Evolutionary conservation across 2,888 invertebrate species (phyloP).

Genomic region (Dastarcus helophoroides): DNA sequence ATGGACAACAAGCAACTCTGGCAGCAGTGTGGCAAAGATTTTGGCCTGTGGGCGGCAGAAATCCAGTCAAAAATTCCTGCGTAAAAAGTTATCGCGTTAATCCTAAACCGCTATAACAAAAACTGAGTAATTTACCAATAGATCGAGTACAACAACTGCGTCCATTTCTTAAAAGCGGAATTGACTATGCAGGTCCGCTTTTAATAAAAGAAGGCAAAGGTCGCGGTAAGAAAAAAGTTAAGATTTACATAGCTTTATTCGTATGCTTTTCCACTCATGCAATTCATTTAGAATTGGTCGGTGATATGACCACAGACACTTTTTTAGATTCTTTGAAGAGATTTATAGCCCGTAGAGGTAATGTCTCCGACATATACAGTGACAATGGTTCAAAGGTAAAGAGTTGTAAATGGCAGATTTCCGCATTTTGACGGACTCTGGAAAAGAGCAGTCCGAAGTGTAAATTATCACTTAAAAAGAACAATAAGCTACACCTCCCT

Average conservation of each 20-base stretch:
- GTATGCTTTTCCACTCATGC: constrained; percentile 2
- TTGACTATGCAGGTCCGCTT: constrained; percentile 7
- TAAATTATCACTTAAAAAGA: too few species aligned
- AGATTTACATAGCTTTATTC: neutral
- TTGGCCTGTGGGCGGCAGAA: constrained; percentile 11
- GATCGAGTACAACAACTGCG: neutral
- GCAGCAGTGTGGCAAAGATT: constrained; percentile 11
- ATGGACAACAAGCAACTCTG: constrained; percentile 19
- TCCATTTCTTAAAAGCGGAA: constrained; percentile 6
- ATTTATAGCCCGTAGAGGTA: constrained; percentile 4
- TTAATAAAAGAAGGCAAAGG: neutral
- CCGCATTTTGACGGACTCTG: too few species aligned
- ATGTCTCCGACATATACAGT: neutral
- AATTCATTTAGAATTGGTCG: constrained; percentile 4
- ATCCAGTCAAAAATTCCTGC: constrained; percentile 9
- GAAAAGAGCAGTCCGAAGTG: too few species aligned
- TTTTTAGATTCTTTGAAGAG: constrained; percentile 4
- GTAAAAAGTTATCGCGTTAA: constrained; percentile 4
- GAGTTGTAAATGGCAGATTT: constrained; percentile 1
- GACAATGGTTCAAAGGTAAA: constrained; percentile 4
- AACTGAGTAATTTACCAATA: constrained; percentile 7
- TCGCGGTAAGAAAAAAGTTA: neutral
- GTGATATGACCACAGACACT: constrained; percentile 4
- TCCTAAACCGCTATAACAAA: constrained; percentile 2
- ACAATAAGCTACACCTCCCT: too few species aligned